Base-by-base conservation (phyloP, 2,888 invertebrate species). In the Holacanthella duospinosa region DNA sequence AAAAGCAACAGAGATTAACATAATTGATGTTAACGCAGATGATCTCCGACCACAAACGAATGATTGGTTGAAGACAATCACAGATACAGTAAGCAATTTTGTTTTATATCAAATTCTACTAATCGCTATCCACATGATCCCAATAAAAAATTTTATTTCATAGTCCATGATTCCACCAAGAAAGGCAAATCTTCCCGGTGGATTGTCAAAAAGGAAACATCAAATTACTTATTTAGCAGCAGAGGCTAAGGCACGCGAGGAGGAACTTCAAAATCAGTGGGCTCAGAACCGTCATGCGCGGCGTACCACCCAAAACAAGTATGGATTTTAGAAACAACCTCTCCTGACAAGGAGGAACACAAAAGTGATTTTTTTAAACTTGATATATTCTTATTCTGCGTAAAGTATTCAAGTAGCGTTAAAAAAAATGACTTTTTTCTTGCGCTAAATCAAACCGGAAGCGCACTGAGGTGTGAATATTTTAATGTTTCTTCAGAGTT, bases 141-240 rank as follows among this genome's bases (percentile, higher is more conserved):
- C n/a, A 26, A 57, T 26, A 3, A 57, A 53, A 12, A 16, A 26
- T 55, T 55, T 55, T 21, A n/a, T 28, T 53, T 29, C 24, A 25
- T 21, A 62, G 54, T 62, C 48, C 2, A 29, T 29, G 29, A 55
- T 61, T 9, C 63, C 59, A 25, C 62, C 65, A 2, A 63, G 71
- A 56, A 63, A 63, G 28, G 65, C 64, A 1, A 66, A 68, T 60
- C 71, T 67, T 43, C 65, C 68, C 29, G 73, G 72, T 24, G 71
- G 71, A 25, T 55, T 69, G 63, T 62, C 64, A 4, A 84, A 85
- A 71, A 82, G 87, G 71, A 95, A 95, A 77, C 94, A 96, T 82
- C 95, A 96, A 80, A 95, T 96, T 73, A 95, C 94, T 1, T 95
- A 93, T 77, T 81, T 96, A 71, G 95, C 94, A 26, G 87, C 84